Base-by-base conservation (phyloP, 2,888 invertebrate species). In the Sisyra nigra region DNA sequence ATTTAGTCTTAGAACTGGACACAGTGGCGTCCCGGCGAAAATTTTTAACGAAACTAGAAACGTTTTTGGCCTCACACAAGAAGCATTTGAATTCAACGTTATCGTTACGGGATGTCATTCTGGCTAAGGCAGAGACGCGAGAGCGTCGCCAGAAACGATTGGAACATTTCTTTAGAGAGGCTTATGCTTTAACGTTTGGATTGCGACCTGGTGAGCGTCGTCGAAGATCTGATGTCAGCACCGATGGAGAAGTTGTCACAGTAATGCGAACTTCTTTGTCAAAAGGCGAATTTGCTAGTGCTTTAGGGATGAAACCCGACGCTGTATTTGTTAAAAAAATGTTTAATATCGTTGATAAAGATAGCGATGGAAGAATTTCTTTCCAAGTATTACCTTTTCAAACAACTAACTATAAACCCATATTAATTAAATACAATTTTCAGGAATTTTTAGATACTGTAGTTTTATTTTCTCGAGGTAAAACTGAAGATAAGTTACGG, bases 311-410 rank as follows among this genome's bases (percentile, higher is more conserved):
- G 96, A 85, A 85, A 58, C 70, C 87, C 0, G 88, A 92, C 54
- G 93, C 92, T 15, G 82, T 94, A 42, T 96, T 96, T 58, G 93
- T 96, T 1, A 80, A 87, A 54, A 88, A 92, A 63, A 94, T 96
- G 94, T 96, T 96, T 59, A 92, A 93, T 54, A 92, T 93, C 54
- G 92, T 93, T 1, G 93, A 94, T 59, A 92, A 91, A 57, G 91
- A 92, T 57, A 75, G 87, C 46, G 91, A 92, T 60, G 92, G 93
- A 2, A 70, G 88, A 47, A 93, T 96, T 52, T 91, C 88, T 3
- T 96, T 96, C 60, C 86, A 87, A 67, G 86, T 79, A 37, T 18
- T 24, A 24, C 7, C 3, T 24, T 35, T n/a, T 9, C 3, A 7
- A 7, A 34, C 3, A 7, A 1, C n/a, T 34, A 4, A 14, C 7